Base-by-base conservation (phyloP, 2,113 vertebrate species). In the Pelecanoides urinatrix region DNA sequence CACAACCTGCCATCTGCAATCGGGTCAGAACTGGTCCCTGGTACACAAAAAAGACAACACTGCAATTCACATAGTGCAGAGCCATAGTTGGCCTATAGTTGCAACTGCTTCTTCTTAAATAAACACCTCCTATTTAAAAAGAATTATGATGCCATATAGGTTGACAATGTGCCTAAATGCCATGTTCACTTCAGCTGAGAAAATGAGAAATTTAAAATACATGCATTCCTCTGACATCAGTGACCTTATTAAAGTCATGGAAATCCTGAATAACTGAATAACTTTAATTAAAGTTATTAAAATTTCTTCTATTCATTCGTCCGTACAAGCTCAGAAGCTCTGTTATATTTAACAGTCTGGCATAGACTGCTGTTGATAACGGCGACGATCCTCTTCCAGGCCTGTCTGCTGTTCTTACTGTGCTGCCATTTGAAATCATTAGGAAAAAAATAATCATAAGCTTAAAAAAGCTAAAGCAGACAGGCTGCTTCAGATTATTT, bases 401-500 rank as follows among this genome's bases (percentile, higher is more conserved):
- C 66, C 86, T 75, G 76, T 29, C 91, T 94, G 79, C 83, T 94
- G 27, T 17, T 94, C 73, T 82, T 38, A 70, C 89, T 56, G 5
- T 1, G 50, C 77, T 92, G 91, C 78, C 74, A 20, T 85, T 88
- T 73, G 70, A 96, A 96, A 95, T 81, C 77, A 76, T 30, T 77
- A 89, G 49, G 67, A 65, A 94, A 92, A 92, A 96, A 88, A 86
- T 77, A 88, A 95, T 88, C 89, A 91, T 45, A 56, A 95, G 95
- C 94, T 95, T 94, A 88, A 92, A 97, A 95, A 92, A 96, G 87
- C 94, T 89, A 55, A 91, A 92, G 77, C 73, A 96, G 95, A 91
- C 89, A 92, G 95, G 58, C 87, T 95, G 94, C 70, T 97, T 88
- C 91, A 95, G 91, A 97, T 97, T 95, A 96, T 97, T 96, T 95